Conservation (phyloP, 1,140 invertebrate genomes). For the Andrena cerasifolii region DNA sequence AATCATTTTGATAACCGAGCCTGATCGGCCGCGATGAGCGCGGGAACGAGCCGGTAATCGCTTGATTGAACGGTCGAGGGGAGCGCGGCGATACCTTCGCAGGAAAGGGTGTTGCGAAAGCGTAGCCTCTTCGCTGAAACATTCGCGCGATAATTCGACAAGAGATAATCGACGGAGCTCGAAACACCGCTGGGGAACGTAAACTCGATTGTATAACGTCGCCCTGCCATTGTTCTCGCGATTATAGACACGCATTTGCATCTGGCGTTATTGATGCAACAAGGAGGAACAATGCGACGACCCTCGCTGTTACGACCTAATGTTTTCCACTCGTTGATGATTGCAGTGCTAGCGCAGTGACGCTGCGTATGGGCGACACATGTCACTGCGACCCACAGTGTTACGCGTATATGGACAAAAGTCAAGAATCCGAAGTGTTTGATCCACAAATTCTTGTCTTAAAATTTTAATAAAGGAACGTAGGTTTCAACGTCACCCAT, state of each 20-base stretch:
- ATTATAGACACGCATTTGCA: constrained; percentile 29
- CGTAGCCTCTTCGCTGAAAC: too few species aligned
- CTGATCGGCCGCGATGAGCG: constrained; percentile 24
- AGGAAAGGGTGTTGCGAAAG: too few species aligned
- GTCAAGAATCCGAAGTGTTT: too few species aligned
- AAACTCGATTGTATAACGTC: too few species aligned
- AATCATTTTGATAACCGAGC: constrained; percentile 20
- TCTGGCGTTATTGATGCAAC: neutral
- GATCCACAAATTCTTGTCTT: too few species aligned
- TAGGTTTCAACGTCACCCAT: too few species aligned
- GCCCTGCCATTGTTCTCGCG: constrained; percentile 22
- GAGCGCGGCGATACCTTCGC: too few species aligned
- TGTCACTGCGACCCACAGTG: constrained; percentile 5
- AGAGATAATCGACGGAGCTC: too few species aligned
- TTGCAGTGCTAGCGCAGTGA: neutral
- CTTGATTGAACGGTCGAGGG: constrained; percentile 30
- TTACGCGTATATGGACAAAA: too few species aligned
- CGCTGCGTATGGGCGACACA: constrained; percentile 16
- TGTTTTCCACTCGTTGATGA: constrained; percentile 32
- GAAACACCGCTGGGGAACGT: too few species aligned
- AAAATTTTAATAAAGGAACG: too few species aligned
- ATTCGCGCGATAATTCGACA: too few species aligned
- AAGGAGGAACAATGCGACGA: constrained; percentile 24
- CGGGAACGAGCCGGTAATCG: constrained; percentile 35
- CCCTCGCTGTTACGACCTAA: constrained; percentile 10